Base-by-base conservation (phyloP, 2,888 invertebrate genomes). In the Callinectes sapidus region DNA sequence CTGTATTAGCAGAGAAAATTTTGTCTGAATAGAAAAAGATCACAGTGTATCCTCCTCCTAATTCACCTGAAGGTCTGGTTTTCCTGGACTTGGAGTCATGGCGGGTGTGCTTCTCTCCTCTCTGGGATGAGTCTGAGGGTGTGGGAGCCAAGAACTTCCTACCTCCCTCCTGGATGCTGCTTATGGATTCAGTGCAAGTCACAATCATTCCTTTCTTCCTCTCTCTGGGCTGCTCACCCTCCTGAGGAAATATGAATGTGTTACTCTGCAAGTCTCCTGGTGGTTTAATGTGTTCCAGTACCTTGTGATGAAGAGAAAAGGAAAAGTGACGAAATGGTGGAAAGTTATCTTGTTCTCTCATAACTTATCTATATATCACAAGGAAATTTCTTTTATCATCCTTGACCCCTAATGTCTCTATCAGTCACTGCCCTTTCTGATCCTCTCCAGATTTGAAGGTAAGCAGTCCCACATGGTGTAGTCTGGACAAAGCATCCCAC, bases 191-290 rank as follows among this genome's bases (percentile, higher is more conserved):
- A 0, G 94, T 94, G 23, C 94, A 91, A 18, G 94, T 94, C 87
- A 94, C 93, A n/a, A 95, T 94, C 8, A 94, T 81, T 55, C 95
- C 95, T 93, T 95, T 95, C 94, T 95, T 95, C 39, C 95, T 95
- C 91, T 95, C 95, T 39, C 95, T 94, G 35, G 94, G 87, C 16
- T 90, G 87, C 35, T 94, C 94, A n/a, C 90, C 90, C 48, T 94
- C 94, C 94, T 94, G 88, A 18, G 85, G 32, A 18, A 71, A 39
- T 14, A 35, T 13, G 16, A 18, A n/a, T 10, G 42, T 35, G 61
- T 32, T 61, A 88, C 10, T 71, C 18, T n/a, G 71, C 23, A 10
- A 28, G 42, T 81, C n/a, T 90, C 18, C 16, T 88, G 55, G 23
- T 32, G 28, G 18, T 39, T 8, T 89, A 8, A 32, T 35, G 66